Conservation (phyloP, 2,113 vertebrate genomes). For the Gasterosteus nipponicus region DNA sequence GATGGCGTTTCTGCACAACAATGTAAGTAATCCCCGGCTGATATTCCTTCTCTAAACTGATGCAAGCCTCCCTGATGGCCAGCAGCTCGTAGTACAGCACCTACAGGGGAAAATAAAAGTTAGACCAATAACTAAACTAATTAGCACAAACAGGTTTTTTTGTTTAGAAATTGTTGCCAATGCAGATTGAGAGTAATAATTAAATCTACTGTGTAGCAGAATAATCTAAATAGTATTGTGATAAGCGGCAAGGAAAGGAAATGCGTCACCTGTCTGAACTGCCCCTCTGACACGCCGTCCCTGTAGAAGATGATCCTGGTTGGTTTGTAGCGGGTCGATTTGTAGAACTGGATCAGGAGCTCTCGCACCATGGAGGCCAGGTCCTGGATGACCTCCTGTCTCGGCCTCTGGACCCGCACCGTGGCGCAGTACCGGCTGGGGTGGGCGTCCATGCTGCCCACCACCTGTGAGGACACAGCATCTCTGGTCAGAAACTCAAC, state of each 20-base stretch:
- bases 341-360: slow-evolving; percentile 98
- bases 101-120: slow-evolving; percentile 63
- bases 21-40: slow-evolving; percentile 98
- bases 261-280: slow-evolving; percentile 88
- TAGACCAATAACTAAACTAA: not conserved
- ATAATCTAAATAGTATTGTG: too few relatives aligned
- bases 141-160: not conserved
- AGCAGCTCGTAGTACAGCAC: slow-evolving; percentile 96
- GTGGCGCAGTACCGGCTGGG: slow-evolving; percentile 98
- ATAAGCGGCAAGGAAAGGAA: too few relatives aligned
- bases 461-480: slow-evolving; percentile 82
- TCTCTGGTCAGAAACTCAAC: not conserved
- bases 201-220: too few relatives aligned
- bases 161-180: not conserved
- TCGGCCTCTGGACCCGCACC: slow-evolving; percentile 92
- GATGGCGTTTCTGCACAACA: slow-evolving; percentile 96
- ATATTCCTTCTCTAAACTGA: slow-evolving; percentile 96
- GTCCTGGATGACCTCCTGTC: slow-evolving; percentile 97
- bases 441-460: slow-evolving; percentile 98
- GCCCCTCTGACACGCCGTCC: slow-evolving; percentile 93
- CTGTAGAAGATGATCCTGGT: slow-evolving; percentile 96
- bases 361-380: slow-evolving; percentile 96
- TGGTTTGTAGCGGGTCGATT: slow-evolving; percentile 97
- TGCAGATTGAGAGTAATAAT: too few relatives aligned
- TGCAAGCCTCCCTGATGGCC: slow-evolving; percentile 96